Evolutionary conservation across 2,797 vertebrate genomes (phyloP).

Genomic region (Myotis pilosus): DNA sequence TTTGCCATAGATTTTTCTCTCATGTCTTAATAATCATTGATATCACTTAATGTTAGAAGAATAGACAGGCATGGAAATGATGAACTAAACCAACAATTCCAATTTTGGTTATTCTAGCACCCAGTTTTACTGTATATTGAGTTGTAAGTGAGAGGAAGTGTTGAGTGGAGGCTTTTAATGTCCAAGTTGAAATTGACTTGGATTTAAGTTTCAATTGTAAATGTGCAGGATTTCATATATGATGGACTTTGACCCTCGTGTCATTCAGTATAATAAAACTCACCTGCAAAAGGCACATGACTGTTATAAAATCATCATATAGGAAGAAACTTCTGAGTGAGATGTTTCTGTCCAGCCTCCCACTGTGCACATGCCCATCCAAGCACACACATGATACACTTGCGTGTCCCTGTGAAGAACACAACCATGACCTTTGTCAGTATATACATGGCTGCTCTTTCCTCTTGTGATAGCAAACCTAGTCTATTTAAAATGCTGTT

Average conservation of each 20-base stretch:
- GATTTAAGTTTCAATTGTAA: not conserved
- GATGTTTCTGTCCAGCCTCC: not conserved
- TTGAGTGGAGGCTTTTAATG: not conserved
- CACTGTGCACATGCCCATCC: accelerated
- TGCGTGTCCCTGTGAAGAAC: not conserved
- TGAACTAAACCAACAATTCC: not conserved
- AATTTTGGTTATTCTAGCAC: not conserved
- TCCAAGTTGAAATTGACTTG: not conserved
- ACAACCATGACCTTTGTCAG: not conserved
- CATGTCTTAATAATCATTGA: accelerated
- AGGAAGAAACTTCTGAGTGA: not conserved
- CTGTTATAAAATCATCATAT: accelerated
- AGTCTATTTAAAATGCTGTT: not conserved
- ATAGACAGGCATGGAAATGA: not conserved
- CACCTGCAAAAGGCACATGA: not conserved
- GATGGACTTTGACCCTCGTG: not conserved
- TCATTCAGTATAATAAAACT: not conserved
- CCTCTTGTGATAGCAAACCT: not conserved
- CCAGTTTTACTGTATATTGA: not conserved
- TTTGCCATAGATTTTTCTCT: not conserved
- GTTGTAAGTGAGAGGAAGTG: not conserved
- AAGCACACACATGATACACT: accelerated
- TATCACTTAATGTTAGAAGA: not conserved
- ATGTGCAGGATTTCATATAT: not conserved
- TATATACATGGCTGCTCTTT: not conserved